These are phyloP conservation scores for Emydoidea blandingii DNA, from an alignment of 2,797 vertebrate genomes.

Conservation along the genomic window DNA sequence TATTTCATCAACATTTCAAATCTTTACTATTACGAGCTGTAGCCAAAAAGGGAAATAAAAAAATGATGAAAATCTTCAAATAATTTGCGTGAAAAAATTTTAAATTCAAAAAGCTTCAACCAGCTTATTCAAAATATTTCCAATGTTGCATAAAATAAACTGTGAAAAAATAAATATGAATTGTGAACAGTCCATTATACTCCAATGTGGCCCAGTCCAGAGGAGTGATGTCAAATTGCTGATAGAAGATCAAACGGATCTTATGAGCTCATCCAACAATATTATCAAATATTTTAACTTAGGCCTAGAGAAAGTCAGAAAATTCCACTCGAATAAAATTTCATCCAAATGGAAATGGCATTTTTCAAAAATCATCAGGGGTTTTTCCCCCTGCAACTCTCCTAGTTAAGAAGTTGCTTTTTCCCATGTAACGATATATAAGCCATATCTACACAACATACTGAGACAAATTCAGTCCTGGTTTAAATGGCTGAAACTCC, in stretches of 20 bases:
- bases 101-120: not conserved
- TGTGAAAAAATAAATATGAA: not conserved
- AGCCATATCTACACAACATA: not conserved
- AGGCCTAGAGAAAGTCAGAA: slow-evolving; percentile 9
- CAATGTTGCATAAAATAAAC: not conserved
- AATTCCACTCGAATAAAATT: slow-evolving; percentile 33
- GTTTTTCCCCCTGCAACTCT: not conserved
- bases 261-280: slow-evolving; percentile 15
- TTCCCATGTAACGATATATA: not conserved
- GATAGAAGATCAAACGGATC: slow-evolving; percentile 47
- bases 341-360: slow-evolving; percentile 26
- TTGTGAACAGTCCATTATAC: not conserved
- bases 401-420: not conserved
- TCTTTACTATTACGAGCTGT: not conserved
- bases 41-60: not conserved
- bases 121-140: not conserved
- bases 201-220: not conserved
- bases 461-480: not conserved
- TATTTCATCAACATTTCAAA: not conserved
- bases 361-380: not conserved
- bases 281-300: slow-evolving; percentile 33
- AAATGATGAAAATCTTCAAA: not conserved
- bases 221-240: fast-evolving
- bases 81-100: not conserved
- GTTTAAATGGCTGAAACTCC: not conserved